Evolutionary conservation across 2,797 vertebrate species (phyloP).

Genomic region (Neopelma chrysocephalum): DNA sequence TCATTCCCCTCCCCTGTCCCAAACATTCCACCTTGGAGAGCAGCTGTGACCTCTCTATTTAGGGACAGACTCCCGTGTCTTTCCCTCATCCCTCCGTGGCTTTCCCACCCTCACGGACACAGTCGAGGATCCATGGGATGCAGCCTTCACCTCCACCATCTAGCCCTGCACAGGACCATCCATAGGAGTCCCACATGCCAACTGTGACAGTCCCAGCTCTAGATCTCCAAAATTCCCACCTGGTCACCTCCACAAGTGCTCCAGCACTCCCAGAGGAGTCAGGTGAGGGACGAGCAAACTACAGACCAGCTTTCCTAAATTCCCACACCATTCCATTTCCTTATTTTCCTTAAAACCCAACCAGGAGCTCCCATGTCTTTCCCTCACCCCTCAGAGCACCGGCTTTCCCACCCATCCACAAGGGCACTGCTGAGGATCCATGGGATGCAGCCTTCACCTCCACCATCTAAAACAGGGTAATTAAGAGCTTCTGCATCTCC

Average conservation of each 20-base stretch:
- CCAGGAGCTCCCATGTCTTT: neutral
- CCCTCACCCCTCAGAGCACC: neutral
- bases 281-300: too few species aligned
- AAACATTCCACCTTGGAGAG: neutral
- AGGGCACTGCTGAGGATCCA: neutral
- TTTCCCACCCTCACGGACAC: neutral
- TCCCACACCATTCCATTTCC: too few species aligned
- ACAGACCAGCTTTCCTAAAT: too few species aligned
- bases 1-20: neutral
- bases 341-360: too few species aligned
- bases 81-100: neutral
- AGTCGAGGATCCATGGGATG: neutral
- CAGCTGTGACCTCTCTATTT: neutral
- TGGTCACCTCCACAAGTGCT: too few species aligned
- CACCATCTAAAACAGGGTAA: neutral
- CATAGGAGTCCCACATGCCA: too few species aligned
- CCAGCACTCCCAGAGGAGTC: too few species aligned
- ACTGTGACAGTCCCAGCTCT: too few species aligned
- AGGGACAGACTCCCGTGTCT: neutral
- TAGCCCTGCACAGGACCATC: too few species aligned
- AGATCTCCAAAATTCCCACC: too few species aligned
- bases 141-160: neutral
- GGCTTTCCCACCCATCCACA: neutral
- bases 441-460: neutral
- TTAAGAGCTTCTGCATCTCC: neutral